Evolutionary conservation across 2,888 invertebrate species (phyloP).

Genomic region (Brachycybe producta): DNA sequence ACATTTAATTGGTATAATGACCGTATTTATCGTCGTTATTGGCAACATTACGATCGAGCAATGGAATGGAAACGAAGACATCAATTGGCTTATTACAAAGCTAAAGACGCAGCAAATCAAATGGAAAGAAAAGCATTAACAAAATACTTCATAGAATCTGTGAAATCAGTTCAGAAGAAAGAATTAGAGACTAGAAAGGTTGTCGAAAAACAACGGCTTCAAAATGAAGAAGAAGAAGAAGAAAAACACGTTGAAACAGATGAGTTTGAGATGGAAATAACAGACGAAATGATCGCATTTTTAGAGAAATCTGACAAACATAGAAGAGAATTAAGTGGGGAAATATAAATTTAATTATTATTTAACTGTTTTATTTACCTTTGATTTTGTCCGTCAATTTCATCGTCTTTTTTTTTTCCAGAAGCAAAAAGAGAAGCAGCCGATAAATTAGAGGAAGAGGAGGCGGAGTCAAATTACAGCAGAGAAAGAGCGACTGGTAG

Average conservation of each 20-base stretch:
- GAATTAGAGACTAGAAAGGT: too few relatives aligned
- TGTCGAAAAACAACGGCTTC: not conserved
- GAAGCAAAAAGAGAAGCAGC: slow-evolving; percentile 7
- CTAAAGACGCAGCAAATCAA: slow-evolving; percentile 6
- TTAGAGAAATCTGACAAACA: slow-evolving; percentile 46
- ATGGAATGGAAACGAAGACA: slow-evolving; percentile 11
- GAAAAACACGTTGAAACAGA: slow-evolving; percentile 18
- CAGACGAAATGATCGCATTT: slow-evolving; percentile 50
- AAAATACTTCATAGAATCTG: not conserved
- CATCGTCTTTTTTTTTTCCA: not conserved
- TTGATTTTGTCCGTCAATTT: not conserved
- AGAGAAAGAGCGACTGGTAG: not conserved
- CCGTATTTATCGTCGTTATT: not conserved
- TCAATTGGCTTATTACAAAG: slow-evolving; percentile 4
- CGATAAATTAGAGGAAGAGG: not conserved
- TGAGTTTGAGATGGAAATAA: slow-evolving; percentile 43
- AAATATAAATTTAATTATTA: not conserved
- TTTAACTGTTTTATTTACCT: not conserved
- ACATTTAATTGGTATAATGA: slow-evolving; percentile 6
- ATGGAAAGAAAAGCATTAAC: not conserved
- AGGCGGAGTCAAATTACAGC: too few relatives aligned
- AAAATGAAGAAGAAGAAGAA: slow-evolving; percentile 19
- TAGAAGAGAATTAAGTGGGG: slow-evolving; percentile 35
- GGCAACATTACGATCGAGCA: slow-evolving; percentile 4
- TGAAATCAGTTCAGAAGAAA: too few relatives aligned